These are phyloP conservation scores for Brienomyrus longianalis DNA, from an alignment of 2,113 vertebrate species.

Conservation along the genomic window DNA sequence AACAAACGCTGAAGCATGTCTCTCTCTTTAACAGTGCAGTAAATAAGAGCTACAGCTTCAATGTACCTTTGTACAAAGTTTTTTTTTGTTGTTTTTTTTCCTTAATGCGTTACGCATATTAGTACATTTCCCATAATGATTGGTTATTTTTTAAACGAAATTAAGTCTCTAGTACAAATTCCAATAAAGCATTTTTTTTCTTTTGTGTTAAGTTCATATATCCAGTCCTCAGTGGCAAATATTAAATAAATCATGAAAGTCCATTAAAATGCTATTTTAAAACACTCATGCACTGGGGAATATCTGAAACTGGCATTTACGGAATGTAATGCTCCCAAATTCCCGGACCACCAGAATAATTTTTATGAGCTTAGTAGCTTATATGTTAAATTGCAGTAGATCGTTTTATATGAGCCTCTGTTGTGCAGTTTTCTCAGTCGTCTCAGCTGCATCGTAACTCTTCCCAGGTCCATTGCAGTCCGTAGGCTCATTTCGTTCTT, in stretches of 20 bases:
- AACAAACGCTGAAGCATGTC: neutral
- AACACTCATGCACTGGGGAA: neutral
- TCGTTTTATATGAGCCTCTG: neutral
- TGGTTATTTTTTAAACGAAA: neutral
- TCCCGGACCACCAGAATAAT: neutral
- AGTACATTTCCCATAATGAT: neutral
- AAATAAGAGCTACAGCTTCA: neutral
- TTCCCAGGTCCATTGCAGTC: neutral
- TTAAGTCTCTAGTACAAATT: neutral
- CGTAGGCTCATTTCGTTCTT: neutral
- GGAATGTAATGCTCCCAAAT: neutral
- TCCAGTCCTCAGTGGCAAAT: neutral
- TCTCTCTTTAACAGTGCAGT: neutral
- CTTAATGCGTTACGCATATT: neutral
- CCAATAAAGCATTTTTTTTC: neutral
- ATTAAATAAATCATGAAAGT: neutral
- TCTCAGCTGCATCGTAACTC: neutral
- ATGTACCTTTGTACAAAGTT: neutral
- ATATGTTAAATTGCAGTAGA: neutral
- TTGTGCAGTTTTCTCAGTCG: neutral
- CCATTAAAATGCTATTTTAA: neutral
- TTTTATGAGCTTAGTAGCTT: neutral
- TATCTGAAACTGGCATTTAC: neutral
- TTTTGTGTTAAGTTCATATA: neutral
- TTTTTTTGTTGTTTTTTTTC: neutral